Evolutionary conservation across 2,888 invertebrate genomes (phyloP), one percentile per base, ranked within the genome.

Genomic region (Therioaphis trifolii): DNA sequence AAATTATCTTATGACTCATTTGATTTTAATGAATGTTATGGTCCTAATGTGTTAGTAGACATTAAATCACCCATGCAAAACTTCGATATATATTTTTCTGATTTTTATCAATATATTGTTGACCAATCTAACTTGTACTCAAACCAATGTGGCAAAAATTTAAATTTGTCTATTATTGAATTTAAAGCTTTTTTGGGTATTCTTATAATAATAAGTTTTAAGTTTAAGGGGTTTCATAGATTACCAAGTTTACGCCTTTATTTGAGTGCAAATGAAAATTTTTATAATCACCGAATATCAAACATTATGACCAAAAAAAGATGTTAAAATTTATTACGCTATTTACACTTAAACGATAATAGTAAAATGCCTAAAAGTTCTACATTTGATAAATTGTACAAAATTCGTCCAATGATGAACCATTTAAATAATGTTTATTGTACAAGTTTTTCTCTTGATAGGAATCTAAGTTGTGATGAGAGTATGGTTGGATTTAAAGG

Each of bases 401-500:
- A 76, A 40, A 29, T 76, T 21, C 29, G 29, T 12, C 76, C 76
- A 18, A 27, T 76, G 29, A 43, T 76, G n/a, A 7, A 74, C 14
- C 11, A 55, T 52, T 46, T 74, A 35, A 55, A 52, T 55, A 24
- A 61, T 58, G 29, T n/a, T n/a, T 76, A 29, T 52, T 5, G 0
- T 18, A n/a, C 35, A 18, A 43, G n/a, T 58, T 58, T 75, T 52
- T 55, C 15, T 43, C 76, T 61, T n/a, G n/a, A 12, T 52, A 43
- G 58, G 29, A 24, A 58, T 43, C 24, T 40, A 40, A 18, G 63
- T 49, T 55, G 85, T 75, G 85, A 85, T 68, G 84, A 85, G 66
- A 79, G 71, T 35, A 85, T 85, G 80, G 76, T 85, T n/a, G 12
- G 15, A 18, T 85, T 79, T 71, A 85, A 85, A 76, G 85, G 84